phyloP scores from a whole-genome alignment of 2,888 invertebrate species.

The Parthenolecanium corni region DNA sequence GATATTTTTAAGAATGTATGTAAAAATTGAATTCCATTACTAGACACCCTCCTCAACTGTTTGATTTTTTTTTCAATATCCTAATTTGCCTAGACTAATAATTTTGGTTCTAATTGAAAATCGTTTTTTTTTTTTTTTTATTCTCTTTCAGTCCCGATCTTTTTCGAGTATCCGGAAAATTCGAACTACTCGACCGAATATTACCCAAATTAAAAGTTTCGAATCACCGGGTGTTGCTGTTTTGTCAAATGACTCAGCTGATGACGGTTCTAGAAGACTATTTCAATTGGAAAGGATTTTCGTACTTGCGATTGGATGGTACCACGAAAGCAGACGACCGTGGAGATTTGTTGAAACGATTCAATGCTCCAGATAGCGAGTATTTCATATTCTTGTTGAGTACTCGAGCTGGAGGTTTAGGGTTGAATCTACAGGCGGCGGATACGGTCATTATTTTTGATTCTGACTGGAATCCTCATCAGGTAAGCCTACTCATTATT shows the following conservation, averaged over 20 bases:
- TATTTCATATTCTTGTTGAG: slow-evolving; percentile 92
- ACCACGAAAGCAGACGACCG: slow-evolving; percentile 97
- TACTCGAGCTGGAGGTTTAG: slow-evolving; percentile 94
- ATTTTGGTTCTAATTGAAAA: slow-evolving; percentile 9
- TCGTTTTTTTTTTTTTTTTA: not conserved
- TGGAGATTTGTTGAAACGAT: slow-evolving; percentile 85
- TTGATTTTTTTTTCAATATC: too few relatives aligned
- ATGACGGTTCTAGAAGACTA: slow-evolving; percentile 99
- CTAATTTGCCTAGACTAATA: too few relatives aligned
- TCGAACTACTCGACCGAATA: slow-evolving; percentile 92
- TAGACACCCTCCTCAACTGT: too few relatives aligned
- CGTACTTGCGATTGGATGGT: slow-evolving; percentile 89
- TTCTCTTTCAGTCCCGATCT: slow-evolving; percentile 54
- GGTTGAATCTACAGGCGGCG: slow-evolving; percentile 94
- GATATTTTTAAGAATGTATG: too few relatives aligned
- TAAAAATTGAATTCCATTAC: too few relatives aligned
- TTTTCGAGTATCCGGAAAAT: slow-evolving; percentile 90
- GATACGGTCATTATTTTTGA: slow-evolving; percentile 99
- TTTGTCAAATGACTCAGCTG: slow-evolving; percentile 99
- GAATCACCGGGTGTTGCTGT: slow-evolving; percentile 89
- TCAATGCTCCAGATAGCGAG: slow-evolving; percentile 79
- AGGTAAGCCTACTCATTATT: slow-evolving; percentile 44
- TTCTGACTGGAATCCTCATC: slow-evolving; percentile 99
- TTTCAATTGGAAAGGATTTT: slow-evolving; percentile 76
- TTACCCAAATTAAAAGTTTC: slow-evolving; percentile 87